Evolutionary conservation across 2,888 invertebrate species (phyloP), one percentile per base, ranked within the genome.

Genomic region (Cecidostiba fungosa): DNA sequence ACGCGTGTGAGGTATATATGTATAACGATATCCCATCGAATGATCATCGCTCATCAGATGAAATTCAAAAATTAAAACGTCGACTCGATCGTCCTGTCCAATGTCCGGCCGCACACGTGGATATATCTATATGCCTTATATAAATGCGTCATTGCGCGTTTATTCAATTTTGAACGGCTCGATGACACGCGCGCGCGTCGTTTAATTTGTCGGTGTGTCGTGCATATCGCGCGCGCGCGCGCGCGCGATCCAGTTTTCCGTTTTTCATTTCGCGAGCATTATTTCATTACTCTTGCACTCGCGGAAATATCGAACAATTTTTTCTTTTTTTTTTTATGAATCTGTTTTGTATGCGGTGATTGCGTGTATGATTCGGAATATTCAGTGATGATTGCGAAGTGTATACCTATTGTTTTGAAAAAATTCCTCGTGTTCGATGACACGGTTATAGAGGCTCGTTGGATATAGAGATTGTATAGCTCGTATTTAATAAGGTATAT

Each of bases 361-460:
- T 29, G 66, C 29, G 14, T 0, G 66, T 1, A 19, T 3, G 23
- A 62, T 23, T 23, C 6, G 62, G 12, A 62, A 62, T 54, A 54
- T 26, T 26, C 62, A 26, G 26, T 3, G 54, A 4, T 16, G 19
- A 54, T 54, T 54, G 66, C 66, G 23, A 26, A 14, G 23, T 29
- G 26, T 12, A n/a, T n/a, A n/a, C n/a, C n/a, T n/a, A 66, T 66
- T 66, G 66, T 5, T 66, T 66, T 66, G 66, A 66, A 66, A 66
- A 66, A 29, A 66, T 66, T 14, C 66, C 66, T 1, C 26, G 16
- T 29, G 66, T 3, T 66, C 66, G 29, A 14, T 66, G 66, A 66
- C 66, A 66, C 66, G 29, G 8, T 62, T 62, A 3, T 12, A 36
- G 36, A 4, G 36, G 36, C 6, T 36, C 4, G 36, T 6, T 36